Evolutionary conservation across 2,888 invertebrate species (phyloP).

Genomic region (Trichogramma evanescens): DNA sequence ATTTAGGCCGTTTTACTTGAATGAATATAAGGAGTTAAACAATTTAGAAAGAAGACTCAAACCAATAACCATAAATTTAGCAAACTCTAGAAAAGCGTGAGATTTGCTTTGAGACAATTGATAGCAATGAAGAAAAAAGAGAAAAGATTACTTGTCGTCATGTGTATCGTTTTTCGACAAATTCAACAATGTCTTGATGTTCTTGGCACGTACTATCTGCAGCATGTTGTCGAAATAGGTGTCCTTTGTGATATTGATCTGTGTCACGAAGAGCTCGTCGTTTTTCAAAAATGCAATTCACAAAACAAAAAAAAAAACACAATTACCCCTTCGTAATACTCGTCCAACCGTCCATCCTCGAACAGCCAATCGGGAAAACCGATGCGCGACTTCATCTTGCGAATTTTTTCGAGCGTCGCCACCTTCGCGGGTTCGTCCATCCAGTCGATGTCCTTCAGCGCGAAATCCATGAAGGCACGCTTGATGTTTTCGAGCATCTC

Average conservation of each 20-base stretch:
- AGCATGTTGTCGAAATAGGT: conserved; percentile 67
- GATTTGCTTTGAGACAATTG: too few species aligned
- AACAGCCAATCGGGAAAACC: conserved; percentile 74
- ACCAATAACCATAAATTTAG: too few species aligned
- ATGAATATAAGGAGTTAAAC: too few species aligned
- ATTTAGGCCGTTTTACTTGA: too few species aligned
- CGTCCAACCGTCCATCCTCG: conserved; percentile 58
- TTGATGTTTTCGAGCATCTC: conserved; percentile 70
- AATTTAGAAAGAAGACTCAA: too few species aligned
- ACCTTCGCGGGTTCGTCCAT: conserved; percentile 69
- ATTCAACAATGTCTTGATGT: conserved; percentile 51
- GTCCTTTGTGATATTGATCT: conserved; percentile 53
- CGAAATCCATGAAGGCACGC: conserved; percentile 60
- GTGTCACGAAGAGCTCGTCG: conserved; percentile 25
- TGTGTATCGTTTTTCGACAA: conserved; percentile 38
- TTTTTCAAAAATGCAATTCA: not conserved
- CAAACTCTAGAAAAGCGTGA: too few species aligned
- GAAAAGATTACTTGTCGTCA: conserved; percentile 35
- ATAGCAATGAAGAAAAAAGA: too few species aligned
- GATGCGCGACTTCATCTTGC: conserved; percentile 66
- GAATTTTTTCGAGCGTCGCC: conserved; percentile 66
- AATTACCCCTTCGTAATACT: conserved; percentile 59
- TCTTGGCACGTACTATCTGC: conserved; percentile 54
- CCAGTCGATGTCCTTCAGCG: conserved; percentile 58
- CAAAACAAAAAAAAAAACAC: not conserved